These are phyloP conservation scores for Calosoma granatense DNA, from an alignment of 1,140 invertebrate genomes.

Conservation along the genomic window DNA sequence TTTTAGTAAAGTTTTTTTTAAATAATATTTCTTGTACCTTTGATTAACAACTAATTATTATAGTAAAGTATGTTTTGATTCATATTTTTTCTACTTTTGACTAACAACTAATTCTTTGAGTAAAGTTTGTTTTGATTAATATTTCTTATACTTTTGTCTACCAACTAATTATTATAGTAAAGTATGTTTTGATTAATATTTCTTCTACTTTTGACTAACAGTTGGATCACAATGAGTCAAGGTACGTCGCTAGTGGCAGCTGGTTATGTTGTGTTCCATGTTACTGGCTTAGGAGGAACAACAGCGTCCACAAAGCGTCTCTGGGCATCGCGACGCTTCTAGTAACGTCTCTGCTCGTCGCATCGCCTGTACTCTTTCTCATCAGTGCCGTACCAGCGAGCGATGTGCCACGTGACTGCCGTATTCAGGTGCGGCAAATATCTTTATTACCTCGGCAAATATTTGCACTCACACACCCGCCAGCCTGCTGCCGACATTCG, in stretches of 20 bases:
- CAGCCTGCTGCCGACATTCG: too few relatives aligned
- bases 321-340: constrained; percentile 47
- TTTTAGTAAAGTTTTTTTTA: too few relatives aligned
- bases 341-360: constrained; percentile 47
- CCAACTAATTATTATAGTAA: too few relatives aligned
- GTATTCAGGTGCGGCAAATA: constrained; percentile 33
- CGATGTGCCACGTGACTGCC: constrained; percentile 40
- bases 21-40: too few relatives aligned
- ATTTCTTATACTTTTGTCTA: too few relatives aligned
- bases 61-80: too few relatives aligned
- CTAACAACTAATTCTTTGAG: too few relatives aligned
- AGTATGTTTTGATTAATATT: too few relatives aligned
- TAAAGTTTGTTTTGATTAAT: too few relatives aligned
- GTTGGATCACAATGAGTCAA: background rate
- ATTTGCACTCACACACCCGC: background rate
- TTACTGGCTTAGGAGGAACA: constrained; percentile 44
- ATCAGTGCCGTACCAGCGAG: constrained; percentile 45
- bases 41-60: too few relatives aligned
- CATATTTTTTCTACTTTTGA: too few relatives aligned
- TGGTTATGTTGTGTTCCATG: constrained; percentile 51
- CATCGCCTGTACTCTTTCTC: constrained; percentile 49
- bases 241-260: constrained; percentile 26
- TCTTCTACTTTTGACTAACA: too few relatives aligned
- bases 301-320: constrained; percentile 49
- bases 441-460: background rate